These are phyloP conservation scores for Arvicanthis niloticus DNA, from an alignment of 2,113 vertebrate species.

Conservation along the genomic window DNA sequence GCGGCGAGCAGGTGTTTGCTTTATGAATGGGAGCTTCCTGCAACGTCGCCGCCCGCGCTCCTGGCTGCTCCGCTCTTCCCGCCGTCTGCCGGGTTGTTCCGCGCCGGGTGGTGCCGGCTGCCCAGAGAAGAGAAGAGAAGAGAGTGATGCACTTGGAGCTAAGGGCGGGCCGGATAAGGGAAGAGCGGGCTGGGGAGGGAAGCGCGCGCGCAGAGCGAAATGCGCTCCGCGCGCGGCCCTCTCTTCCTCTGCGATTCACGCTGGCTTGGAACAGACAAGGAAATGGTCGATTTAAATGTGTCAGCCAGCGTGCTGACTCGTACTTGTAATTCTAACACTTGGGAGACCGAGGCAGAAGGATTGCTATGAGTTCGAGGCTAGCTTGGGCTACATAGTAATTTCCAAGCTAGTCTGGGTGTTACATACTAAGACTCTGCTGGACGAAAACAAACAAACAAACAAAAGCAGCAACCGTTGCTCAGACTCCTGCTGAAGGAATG, in stretches of 20 bases:
- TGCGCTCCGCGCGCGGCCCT: neutral
- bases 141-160: neutral
- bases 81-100: constrained; percentile 61
- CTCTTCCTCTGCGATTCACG: constrained; percentile 4
- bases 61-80: neutral
- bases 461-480: neutral
- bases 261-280: constrained; percentile 35
- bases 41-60: neutral
- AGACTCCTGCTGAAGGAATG: neutral
- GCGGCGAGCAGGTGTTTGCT: neutral
- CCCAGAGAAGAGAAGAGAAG: neutral
- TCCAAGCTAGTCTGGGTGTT: neutral
- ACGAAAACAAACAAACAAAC: neutral
- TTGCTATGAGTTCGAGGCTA: neutral
- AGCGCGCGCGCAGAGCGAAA: neutral
- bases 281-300: constrained; percentile 46
- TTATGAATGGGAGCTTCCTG: constrained; percentile 19
- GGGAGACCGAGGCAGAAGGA: neutral
- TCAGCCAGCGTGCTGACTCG: neutral
- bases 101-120: neutral
- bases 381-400: neutral
- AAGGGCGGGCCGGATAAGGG: neutral
- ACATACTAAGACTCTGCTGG: neutral
- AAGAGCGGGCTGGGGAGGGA: constrained; percentile 23
- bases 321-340: neutral